Base-by-base conservation (phyloP, 2,113 vertebrate genomes). In the Alexandromys fortis region DNA sequence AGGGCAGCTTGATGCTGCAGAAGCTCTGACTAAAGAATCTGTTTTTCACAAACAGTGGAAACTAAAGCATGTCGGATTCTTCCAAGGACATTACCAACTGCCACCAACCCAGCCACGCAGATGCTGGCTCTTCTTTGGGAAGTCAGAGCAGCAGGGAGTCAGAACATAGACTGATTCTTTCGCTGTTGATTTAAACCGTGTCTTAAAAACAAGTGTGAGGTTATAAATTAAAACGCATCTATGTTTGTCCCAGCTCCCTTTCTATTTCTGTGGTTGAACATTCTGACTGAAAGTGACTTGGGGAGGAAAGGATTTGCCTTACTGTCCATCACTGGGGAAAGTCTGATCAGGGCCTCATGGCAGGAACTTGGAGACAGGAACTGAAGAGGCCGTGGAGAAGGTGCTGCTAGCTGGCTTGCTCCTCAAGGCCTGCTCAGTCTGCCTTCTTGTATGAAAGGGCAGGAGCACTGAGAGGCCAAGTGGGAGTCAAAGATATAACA, bases 201-300 rank as follows among this genome's bases (percentile, higher is more conserved):
- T 92, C 67, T 55, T 38, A 88, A 88, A 95, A 96, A 42, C 73
- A 87, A 75, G 73, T 52, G 30, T 92, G 61, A 52, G 35, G 47
- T 45, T 75, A 85, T 38, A 88, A 75, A 82, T 72, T 77, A 95
- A 92, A 83, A 88, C 24, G 22, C 4, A 83, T 24, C 42, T 87
- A 30, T 67, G 38, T 3, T 73, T 78, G 47, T 52, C 76, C 47
- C 47, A 49, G 76, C 76, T 52, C 33, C 16, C 47, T 52, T 52
- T 21, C 47, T 10, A 52, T 47, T 33, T 30, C 47, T 35, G 9
- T 52, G 47, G 3, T 6, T 52, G 16, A 52, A 79, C 77, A 79
- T 35, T 52, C 77, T 79, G 16, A 12, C 30, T 9, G 52, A 79
- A 19, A 79, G 77, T 9, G 16, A 0, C 47, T 17, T 79, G 77